phyloP scores from a whole-genome alignment of 30 jellyfish, hydroid and myxozoan genomes.

The Hydractinia symbiolongicarpus region DNA sequence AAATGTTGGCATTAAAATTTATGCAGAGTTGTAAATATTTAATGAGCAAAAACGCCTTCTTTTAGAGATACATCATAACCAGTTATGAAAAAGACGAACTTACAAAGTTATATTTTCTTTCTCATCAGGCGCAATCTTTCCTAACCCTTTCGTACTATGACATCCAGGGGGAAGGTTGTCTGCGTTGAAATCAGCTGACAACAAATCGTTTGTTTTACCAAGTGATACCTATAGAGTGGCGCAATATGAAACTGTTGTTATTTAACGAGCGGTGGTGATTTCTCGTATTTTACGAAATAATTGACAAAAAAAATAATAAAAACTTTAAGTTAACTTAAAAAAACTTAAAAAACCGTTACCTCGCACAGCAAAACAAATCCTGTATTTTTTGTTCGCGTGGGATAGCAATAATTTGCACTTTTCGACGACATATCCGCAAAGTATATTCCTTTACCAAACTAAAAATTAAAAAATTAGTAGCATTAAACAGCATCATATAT shows the following conservation, averaged over 20 bases:
- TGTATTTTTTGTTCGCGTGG: conserved; percentile 60
- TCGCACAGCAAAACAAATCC: conserved; percentile 77
- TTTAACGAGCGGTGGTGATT: background rate
- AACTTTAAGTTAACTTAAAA: too few species aligned
- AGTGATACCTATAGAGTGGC: conserved; percentile 56
- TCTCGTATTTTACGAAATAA: too few species aligned
- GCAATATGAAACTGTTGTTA: background rate
- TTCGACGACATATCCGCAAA: conserved; percentile 95
- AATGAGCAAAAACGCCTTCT: too few species aligned
- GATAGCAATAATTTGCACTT: conserved; percentile 93
- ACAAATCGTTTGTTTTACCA: conserved; percentile 65
- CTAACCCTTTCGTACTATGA: conserved; percentile 85
- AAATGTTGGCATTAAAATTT: too few species aligned
- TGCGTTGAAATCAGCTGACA: conserved; percentile 94
- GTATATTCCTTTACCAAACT: conserved; percentile 97
- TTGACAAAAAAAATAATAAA: too few species aligned
- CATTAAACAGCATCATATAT: too few species aligned
- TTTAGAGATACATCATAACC: too few species aligned
- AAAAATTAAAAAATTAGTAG: background rate
- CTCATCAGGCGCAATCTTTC: conserved; percentile 68
- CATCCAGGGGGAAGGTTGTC: conserved; percentile 71
- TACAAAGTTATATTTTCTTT: conserved; percentile 41
- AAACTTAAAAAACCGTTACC: conserved; percentile 21
- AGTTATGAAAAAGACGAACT: conserved; percentile 1
- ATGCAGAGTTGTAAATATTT: too few species aligned